Base-by-base conservation (phyloP, 2,888 invertebrate species). In the Pelosia muscerda region DNA sequence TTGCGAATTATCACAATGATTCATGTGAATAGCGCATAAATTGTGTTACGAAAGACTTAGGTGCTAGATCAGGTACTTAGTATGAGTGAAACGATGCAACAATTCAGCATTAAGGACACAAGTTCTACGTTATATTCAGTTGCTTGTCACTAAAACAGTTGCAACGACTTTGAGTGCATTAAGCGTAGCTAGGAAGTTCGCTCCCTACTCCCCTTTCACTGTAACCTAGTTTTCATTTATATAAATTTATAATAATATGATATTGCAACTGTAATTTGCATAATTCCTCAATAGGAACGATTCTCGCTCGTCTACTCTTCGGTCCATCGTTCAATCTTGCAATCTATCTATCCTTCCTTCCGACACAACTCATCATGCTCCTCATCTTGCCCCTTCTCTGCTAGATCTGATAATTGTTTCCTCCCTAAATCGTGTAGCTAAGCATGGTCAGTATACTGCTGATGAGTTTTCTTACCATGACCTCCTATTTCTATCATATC, bases 111-210 rank as follows among this genome's bases (percentile, higher is more conserved):
- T 25, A 59, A 15, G 19, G 34, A 19, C 34, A 15, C 34, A n/a
- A 19, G 19, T 59, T 59, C 15, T 9, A 49, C 13, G 25, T 25
- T 34, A 42, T 28, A 64, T 66, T 60, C 31, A 28, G 54, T 62
- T 54, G 56, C 34, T 31, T 53, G 19, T 56, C 61, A 68, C 54
- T 53, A 56, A 67, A 10, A 25, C 34, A 42, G 23, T 42, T 56
- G 49, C 60, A 56, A 63, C 31, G 54, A 57, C 69, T 74, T 65
- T 71, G 68, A 64, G 62, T 68, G 57, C 61, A 64, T 66, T 71
- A 76, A 77, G 68, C 58, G 23, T 63, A 61, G 10, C 49, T 26
- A 55, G 56, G 49, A 61, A 69, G 65, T 31, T 60, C 38, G 25
- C 57, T 60, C 25, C 8, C 42, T 38, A 42, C 34, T 23, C 65